Conservation (phyloP, 2,113 vertebrate genomes). For the Platysteira castanea region DNA sequence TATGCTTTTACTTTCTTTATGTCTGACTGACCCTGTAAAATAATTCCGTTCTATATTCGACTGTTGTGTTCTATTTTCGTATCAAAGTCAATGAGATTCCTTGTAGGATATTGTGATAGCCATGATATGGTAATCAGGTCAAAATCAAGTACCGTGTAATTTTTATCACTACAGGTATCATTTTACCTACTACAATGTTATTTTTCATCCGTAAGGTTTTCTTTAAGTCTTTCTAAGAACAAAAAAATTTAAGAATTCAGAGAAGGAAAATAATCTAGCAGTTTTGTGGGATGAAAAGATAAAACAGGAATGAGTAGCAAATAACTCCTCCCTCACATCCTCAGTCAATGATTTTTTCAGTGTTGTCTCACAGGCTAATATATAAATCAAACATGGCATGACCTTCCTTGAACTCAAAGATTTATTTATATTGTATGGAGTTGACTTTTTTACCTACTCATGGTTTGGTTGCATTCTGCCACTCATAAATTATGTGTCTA, state of each 20-base stretch:
- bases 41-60: fast-evolving
- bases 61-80: background rate
- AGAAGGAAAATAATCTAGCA: background rate
- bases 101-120: background rate
- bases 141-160: background rate
- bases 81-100: background rate
- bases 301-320: background rate
- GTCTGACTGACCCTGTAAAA: background rate
- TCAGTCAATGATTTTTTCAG: background rate
- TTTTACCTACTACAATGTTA: background rate
- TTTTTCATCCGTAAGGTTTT: background rate
- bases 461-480: background rate
- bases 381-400: background rate
- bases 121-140: background rate
- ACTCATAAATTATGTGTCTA: background rate
- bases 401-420: background rate
- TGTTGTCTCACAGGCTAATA: background rate
- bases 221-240: background rate
- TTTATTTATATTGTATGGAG: background rate
- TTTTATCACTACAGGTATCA: background rate
- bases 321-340: background rate
- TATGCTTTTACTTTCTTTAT: background rate
- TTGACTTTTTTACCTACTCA: background rate
- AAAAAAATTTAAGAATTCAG: background rate
- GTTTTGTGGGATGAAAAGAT: background rate